A percentile compares a stretch with the other conserved stretches of the same genome.
Evolutionary conservation across 2,113 vertebrate genomes (phyloP).

Genomic region (Gasterosteus nipponicus): DNA sequence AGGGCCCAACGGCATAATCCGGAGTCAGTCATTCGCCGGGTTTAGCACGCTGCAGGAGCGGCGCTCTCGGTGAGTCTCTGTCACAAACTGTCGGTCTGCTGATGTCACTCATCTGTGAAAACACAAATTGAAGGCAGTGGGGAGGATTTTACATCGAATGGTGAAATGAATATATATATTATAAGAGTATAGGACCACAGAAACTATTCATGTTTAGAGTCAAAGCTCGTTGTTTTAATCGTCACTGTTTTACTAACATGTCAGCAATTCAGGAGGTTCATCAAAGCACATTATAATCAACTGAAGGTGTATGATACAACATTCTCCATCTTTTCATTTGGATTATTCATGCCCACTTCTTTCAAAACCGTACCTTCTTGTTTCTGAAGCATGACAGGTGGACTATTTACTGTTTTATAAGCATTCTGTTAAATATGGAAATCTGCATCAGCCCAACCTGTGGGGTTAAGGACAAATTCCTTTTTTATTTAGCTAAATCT

Average conservation of each 20-base stretch:
- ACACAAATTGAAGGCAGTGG: background rate
- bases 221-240: background rate
- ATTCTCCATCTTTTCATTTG: background rate
- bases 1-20: slow-evolving; percentile 96
- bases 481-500: background rate
- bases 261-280: background rate
- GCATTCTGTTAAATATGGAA: background rate
- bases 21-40: slow-evolving; percentile 97
- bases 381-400: background rate
- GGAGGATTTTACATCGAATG: background rate
- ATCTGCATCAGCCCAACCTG: background rate
- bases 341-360: background rate
- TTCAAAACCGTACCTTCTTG: background rate
- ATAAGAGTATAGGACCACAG: background rate
- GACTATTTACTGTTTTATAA: background rate
- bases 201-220: background rate
- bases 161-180: too few relatives aligned
- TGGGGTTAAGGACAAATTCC: background rate
- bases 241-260: background rate
- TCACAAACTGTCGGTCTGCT: background rate
- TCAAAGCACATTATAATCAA: background rate
- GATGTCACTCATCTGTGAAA: slow-evolving; percentile 15
- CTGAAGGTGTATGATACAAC: too few relatives aligned
- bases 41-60: slow-evolving; percentile 97
- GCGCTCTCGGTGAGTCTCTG: slow-evolving; percentile 85